Percentiles rank a stretch among this genome's conserved stretches.
phyloP scores from a whole-genome alignment of 2,888 invertebrate genomes.

The Synanthedon andrenaeformis region DNA sequence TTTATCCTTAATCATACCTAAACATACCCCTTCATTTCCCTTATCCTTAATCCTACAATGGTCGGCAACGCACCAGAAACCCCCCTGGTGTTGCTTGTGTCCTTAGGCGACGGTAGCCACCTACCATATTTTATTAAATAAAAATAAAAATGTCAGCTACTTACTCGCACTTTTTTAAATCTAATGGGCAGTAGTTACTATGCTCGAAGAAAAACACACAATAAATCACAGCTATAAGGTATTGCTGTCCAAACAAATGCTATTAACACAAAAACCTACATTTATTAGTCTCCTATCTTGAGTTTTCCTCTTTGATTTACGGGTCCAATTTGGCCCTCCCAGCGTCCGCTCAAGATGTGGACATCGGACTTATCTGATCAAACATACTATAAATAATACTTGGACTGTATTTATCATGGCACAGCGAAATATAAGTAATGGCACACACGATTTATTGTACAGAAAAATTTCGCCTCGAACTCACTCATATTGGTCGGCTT shows the following conservation, averaged over 20 bases:
- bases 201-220: not conserved
- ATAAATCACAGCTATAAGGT: not conserved
- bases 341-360: slow-evolving; percentile 29
- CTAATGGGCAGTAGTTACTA: not conserved
- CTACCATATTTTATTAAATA: too few species aligned
- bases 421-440: slow-evolving; percentile 45
- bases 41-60: too few species aligned
- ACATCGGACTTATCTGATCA: slow-evolving; percentile 60
- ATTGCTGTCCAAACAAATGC: not conserved
- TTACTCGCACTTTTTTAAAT: too few species aligned
- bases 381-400: slow-evolving; percentile 59
- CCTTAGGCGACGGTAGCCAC: too few species aligned
- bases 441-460: slow-evolving; percentile 39
- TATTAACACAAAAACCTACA: slow-evolving; percentile 23
- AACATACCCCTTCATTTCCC: too few species aligned
- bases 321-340: slow-evolving; percentile 48
- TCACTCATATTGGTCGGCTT: not conserved
- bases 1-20: too few species aligned
- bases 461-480: slow-evolving; percentile 22
- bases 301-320: slow-evolving; percentile 48
- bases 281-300: slow-evolving; percentile 23
- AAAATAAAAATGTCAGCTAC: too few species aligned
- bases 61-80: too few species aligned
- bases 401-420: slow-evolving; percentile 58
- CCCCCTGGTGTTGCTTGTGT: too few species aligned